A percentile compares a stretch with the other conserved stretches of the same genome.
These are phyloP conservation scores for Laspeyria flexula DNA, from an alignment of 2,888 invertebrate species.

Conservation along the genomic window DNA sequence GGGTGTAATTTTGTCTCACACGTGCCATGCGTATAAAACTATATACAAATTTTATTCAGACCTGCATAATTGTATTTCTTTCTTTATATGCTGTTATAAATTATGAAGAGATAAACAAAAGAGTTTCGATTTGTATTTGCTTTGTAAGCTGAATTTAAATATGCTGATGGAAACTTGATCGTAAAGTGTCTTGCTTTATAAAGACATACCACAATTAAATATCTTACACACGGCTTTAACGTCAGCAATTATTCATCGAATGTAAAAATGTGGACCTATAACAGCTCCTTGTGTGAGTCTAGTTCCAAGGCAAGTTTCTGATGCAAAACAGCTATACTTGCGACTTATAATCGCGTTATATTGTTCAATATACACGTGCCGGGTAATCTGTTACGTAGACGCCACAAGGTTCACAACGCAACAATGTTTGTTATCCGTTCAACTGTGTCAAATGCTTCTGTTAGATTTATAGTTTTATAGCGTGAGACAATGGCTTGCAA, in stretches of 20 bases:
- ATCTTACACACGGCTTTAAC: constrained; percentile 16
- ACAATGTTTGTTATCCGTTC: constrained; percentile 45
- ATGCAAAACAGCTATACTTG: constrained; percentile 41
- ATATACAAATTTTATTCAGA: too few species aligned
- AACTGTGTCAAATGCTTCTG: constrained; percentile 54
- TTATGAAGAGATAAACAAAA: too few species aligned
- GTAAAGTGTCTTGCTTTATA: too few species aligned
- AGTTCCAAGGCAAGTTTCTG: constrained; percentile 30
- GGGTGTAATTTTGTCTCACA: too few species aligned
- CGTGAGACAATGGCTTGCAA: constrained; percentile 57
- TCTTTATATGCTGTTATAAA: too few species aligned
- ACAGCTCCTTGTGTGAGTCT: constrained; percentile 46
- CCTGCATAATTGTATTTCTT: too few species aligned
- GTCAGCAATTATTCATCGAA: constrained; percentile 38
- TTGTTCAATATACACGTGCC: constrained; percentile 61
- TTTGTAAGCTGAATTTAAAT: too few species aligned
- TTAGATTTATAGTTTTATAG: constrained; percentile 53
- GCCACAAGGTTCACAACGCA: constrained; percentile 34
- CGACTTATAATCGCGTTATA: constrained; percentile 38
- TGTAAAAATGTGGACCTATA: constrained; percentile 53
- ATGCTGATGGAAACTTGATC: too few species aligned
- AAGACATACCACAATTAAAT: constrained; percentile 17
- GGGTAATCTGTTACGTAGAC: constrained; percentile 47
- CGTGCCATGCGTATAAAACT: too few species aligned
- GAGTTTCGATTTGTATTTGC: too few species aligned